Conservation (phyloP, 2,113 vertebrate species). For the Acanthochromis polyacanthus region DNA sequence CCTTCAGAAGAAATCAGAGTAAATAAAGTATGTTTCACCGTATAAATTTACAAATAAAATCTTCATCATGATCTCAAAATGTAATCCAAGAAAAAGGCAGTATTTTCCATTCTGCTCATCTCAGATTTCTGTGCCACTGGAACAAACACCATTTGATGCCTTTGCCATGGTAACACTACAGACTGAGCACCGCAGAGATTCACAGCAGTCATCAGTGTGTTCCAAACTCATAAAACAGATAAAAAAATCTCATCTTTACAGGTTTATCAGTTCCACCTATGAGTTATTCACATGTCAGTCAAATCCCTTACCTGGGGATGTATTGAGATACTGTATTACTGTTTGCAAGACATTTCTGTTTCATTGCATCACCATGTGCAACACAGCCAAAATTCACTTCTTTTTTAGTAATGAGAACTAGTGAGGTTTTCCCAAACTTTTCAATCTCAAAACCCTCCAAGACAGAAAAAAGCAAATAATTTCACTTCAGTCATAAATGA, state of each 20-base stretch:
- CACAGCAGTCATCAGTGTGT: background rate
- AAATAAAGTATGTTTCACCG: too few relatives aligned
- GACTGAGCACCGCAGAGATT: background rate
- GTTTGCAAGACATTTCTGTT: slow-evolving; percentile 20
- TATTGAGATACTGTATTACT: background rate
- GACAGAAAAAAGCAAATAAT: too few relatives aligned
- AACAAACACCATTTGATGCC: background rate
- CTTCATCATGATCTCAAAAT: too few relatives aligned
- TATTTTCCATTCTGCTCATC: background rate
- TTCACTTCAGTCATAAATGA: too few relatives aligned
- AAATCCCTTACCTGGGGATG: background rate
- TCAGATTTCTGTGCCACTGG: background rate
- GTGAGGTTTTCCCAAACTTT: background rate
- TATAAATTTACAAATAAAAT: too few relatives aligned
- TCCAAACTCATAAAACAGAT: too few relatives aligned
- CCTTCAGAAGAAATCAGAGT: too few relatives aligned
- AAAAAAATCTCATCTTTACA: background rate
- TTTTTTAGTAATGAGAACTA: background rate
- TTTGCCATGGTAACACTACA: background rate
- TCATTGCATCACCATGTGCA: slow-evolving; percentile 34
- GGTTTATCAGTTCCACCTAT: background rate
- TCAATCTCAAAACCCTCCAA: background rate
- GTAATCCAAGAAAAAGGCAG: too few relatives aligned
- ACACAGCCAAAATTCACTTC: background rate
- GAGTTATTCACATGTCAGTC: background rate